Evolutionary conservation across 2,113 vertebrate genomes (phyloP).

Genomic region (Lutjanus erythropterus): DNA sequence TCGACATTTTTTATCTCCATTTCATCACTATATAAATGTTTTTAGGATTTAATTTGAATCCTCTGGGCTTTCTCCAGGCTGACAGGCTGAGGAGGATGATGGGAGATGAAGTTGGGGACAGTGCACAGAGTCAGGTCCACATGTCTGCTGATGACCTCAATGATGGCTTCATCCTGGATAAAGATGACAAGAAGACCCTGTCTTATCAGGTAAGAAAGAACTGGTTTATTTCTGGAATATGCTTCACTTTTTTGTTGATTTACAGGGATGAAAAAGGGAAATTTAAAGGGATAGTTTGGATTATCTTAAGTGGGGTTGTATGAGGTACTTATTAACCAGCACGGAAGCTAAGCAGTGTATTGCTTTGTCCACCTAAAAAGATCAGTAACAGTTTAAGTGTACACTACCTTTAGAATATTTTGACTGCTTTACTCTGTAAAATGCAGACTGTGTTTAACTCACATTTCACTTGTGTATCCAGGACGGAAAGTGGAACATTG

Average conservation of each 20-base stretch:
- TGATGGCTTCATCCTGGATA: slow-evolving; percentile 92
- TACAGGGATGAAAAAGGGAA: too few relatives aligned
- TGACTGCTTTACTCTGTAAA: too few relatives aligned
- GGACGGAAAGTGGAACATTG: slow-evolving; percentile 89
- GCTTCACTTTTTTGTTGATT: background rate
- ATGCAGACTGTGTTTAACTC: background rate
- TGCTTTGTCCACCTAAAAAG: too few relatives aligned
- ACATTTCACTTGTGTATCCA: slow-evolving; percentile 55
- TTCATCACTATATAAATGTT: background rate
- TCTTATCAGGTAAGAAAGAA: slow-evolving; percentile 87
- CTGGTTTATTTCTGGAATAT: background rate
- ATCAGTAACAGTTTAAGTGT: too few relatives aligned
- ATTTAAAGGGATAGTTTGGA: too few relatives aligned
- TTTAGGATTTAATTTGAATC: background rate
- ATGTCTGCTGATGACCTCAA: slow-evolving; percentile 94
- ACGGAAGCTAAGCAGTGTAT: too few relatives aligned
- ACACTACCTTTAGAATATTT: too few relatives aligned
- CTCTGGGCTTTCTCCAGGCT: slow-evolving; percentile 80
- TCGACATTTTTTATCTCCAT: background rate
- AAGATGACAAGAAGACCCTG: slow-evolving; percentile 88
- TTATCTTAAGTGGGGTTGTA: too few relatives aligned
- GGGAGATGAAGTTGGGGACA: slow-evolving; percentile 81
- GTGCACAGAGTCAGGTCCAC: slow-evolving; percentile 78
- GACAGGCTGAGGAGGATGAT: slow-evolving; percentile 93
- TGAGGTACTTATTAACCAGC: too few relatives aligned